Conservation (phyloP, 1,140 invertebrate genomes). For the Eurosta solidaginis region DNA sequence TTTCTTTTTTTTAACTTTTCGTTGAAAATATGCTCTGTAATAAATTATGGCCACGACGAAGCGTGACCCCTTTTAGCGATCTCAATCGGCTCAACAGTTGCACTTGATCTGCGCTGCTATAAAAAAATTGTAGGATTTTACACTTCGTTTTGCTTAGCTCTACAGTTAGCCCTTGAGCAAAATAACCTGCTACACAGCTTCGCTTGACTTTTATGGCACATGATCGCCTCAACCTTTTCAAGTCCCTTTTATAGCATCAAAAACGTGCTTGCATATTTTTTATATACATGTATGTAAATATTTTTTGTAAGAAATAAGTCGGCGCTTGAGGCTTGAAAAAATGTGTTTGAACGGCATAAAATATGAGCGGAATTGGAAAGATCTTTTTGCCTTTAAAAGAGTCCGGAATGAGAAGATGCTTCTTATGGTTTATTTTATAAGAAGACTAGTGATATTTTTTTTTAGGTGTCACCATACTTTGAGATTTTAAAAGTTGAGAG, state of each 20-base stretch:
- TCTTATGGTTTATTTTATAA: too few relatives aligned
- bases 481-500: too few relatives aligned
- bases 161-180: neutral
- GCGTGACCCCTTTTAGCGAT: conserved; percentile 26
- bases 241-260: neutral
- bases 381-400: too few relatives aligned
- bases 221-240: neutral
- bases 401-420: too few relatives aligned
- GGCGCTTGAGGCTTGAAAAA: neutral
- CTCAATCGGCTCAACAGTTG: conserved; percentile 19
- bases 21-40: neutral
- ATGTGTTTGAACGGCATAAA: too few relatives aligned
- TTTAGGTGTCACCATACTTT: too few relatives aligned
- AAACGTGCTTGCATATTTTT: neutral
- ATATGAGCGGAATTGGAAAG: too few relatives aligned
- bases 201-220: neutral
- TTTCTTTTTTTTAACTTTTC: neutral
- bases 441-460: too few relatives aligned
- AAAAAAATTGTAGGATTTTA: neutral
- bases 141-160: neutral
- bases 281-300: neutral
- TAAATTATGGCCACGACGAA: conserved; percentile 20
- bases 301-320: neutral
- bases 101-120: neutral
- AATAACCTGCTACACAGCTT: neutral